Evolutionary conservation across 2,888 invertebrate species (phyloP), one percentile per base, ranked within the genome.

Genomic region (Andricus quercusramuli): DNA sequence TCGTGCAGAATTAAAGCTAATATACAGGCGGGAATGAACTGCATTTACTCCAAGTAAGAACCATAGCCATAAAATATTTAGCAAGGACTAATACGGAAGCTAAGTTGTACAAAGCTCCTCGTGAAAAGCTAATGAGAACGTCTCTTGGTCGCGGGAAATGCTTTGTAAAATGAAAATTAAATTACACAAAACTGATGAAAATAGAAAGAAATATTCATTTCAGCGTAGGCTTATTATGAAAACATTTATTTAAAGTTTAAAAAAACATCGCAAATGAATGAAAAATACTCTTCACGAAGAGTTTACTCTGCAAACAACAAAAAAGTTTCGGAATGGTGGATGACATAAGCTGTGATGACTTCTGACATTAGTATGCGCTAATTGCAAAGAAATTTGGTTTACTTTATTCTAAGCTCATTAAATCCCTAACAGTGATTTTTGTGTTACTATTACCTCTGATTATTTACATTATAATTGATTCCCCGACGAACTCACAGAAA

Each of bases 1-100:
- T 70, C 47, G 70, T 70, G 70, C 51, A 51, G 51, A 70, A 70
- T 70, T 47, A 47, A 70, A 68, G 47, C 47, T 68, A 68, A 68
- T 47, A 68, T 25, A 68, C 47, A 68, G 44, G 68, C 25, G 47
- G 25, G 47, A 68, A 68, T 68, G 47, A 68, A 68, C 68, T 47
- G 51, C 25, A 51, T 70, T 70, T 32, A 25, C 29, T 29, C 22
- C 15, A 47, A 70, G 70, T 70, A 68, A 68, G 68, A 68, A 25
- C 68, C 25, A 70, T 51, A 29, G 51, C 44, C 44, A 70, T 70
- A 29, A 51, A 70, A 70, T 70, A 47, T 70, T 70, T 70, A 51
- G 47, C 25, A 51, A 70, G 29, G 9, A 25, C 70, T 47, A 15
- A 44, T 15, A 29, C 51, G 29, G 51, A 70, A 29, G 70, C 51